Evolutionary conservation across 2,888 invertebrate genomes (phyloP), one percentile per base, ranked within the genome.

Genomic region (Cheilosia soror): DNA sequence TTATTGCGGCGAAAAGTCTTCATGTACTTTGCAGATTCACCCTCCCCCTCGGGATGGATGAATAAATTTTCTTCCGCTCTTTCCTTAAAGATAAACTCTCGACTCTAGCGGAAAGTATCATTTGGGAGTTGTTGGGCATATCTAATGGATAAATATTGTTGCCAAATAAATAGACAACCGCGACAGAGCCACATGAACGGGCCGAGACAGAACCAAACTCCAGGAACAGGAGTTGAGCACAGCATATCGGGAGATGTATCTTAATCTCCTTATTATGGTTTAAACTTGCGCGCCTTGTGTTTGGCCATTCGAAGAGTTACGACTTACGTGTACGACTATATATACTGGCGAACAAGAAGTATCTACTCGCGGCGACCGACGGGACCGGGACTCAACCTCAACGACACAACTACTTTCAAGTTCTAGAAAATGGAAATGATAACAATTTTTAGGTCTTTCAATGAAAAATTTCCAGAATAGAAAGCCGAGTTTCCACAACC

Each of bases 241-340:
- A 51, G 84, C 75, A 65, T 84, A 84, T 84, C 84, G 60, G 75
- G 65, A 84, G 75, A 76, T 84, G 84, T 84, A 85, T 85, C 85
- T 85, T 76, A 81, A 85, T 85, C 85, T 81, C 31, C 84, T 85
- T 85, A 77, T 85, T 84, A 84, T 84, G 73, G 81, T 51, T 81
- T 44, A 58, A 71, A 76, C 57, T 76, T 63, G 76, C 72, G 76
- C 66, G 72, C 44, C 37, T 37, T 66, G 66, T 44, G 47, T 75
- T 63, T 68, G 68, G 27, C 55, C 20, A 42, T 33, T 49, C 29
- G 31, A 57, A 72, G 72, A 79, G 58, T 79, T 79, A 79, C 79
- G 73, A 79, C 25, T 44, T n/a, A 7, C 15, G 49, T 25, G 4
- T 49, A 9, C 49, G 15, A 42, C 27, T 5, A 20, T 31, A 20